phyloP scores from a whole-genome alignment of 2,113 vertebrate species.

The Perognathus longimembris region DNA sequence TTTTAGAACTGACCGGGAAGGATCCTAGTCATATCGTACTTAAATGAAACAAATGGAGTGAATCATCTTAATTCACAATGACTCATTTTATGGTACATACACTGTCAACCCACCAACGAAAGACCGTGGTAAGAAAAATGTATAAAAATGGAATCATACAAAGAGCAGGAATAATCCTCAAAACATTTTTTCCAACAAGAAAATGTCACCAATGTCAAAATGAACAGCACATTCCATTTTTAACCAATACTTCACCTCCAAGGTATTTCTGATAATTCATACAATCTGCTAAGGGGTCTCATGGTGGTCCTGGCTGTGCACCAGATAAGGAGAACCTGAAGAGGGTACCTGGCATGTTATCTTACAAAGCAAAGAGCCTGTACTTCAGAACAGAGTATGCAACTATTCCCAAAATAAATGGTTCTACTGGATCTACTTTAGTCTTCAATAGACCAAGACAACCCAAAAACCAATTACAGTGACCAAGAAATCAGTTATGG shows the following conservation, averaged over 20 bases:
- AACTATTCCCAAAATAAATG: slow-evolving; percentile 36
- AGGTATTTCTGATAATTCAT: neutral
- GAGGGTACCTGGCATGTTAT: neutral
- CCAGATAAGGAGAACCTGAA: neutral
- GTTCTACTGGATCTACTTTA: neutral
- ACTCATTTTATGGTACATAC: slow-evolving; percentile 11
- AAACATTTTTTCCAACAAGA: neutral
- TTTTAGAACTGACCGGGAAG: slow-evolving; percentile 54
- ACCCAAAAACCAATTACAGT: slow-evolving; percentile 22
- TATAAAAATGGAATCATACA: slow-evolving; percentile 1
- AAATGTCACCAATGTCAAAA: neutral
- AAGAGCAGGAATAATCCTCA: neutral
- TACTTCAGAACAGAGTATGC: neutral
- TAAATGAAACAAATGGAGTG: slow-evolving; percentile 12
- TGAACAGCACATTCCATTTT: neutral
- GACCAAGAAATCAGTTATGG: neutral
- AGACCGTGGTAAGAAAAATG: neutral
- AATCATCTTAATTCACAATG: slow-evolving; percentile 33
- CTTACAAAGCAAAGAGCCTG: slow-evolving; percentile 25
- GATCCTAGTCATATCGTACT: neutral
- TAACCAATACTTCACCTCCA: neutral
- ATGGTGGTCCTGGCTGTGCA: neutral
- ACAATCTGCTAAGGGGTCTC: neutral
- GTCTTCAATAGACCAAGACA: neutral
- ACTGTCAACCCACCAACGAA: slow-evolving; percentile 16